Evolutionary conservation across 2,113 vertebrate genomes (phyloP).

Genomic region (Capreolus pygargus): DNA sequence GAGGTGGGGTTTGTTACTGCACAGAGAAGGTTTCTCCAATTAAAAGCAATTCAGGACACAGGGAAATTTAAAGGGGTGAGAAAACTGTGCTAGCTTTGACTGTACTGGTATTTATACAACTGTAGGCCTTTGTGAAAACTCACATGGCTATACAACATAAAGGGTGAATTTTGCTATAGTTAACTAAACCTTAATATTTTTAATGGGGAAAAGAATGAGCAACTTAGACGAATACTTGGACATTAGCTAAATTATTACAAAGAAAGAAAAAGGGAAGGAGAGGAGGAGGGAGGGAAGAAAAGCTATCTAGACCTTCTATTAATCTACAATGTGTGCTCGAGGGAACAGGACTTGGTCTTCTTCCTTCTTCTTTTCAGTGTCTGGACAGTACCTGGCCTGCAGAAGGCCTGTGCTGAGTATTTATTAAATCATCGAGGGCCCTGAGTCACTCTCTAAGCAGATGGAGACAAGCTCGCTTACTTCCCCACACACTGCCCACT

Average conservation of each 20-base stretch:
- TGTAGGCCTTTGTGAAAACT: not conserved
- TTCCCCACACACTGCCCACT: not conserved
- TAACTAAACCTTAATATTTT: constrained; percentile 7
- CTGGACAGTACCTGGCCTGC: not conserved
- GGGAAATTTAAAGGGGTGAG: not conserved
- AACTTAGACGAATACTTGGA: not conserved
- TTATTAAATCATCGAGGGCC: not conserved
- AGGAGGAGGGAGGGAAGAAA: not conserved
- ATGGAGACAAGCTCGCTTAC: not conserved
- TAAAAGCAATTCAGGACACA: not conserved
- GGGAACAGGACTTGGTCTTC: not conserved
- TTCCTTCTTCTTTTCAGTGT: not conserved
- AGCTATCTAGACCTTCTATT: not conserved
- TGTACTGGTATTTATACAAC: not conserved
- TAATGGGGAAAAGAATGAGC: not conserved
- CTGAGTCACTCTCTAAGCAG: not conserved
- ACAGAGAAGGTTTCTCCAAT: not conserved
- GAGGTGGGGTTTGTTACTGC: not conserved
- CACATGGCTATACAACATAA: not conserved
- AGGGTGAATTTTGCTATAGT: not conserved
- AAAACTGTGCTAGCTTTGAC: not conserved
- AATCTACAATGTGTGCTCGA: fast-evolving
- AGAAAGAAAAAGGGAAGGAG: not conserved
- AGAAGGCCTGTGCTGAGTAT: not conserved
- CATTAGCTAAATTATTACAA: not conserved